These are phyloP conservation scores for Crematogaster levior DNA, from an alignment of 2,888 invertebrate species.

Conservation along the genomic window DNA sequence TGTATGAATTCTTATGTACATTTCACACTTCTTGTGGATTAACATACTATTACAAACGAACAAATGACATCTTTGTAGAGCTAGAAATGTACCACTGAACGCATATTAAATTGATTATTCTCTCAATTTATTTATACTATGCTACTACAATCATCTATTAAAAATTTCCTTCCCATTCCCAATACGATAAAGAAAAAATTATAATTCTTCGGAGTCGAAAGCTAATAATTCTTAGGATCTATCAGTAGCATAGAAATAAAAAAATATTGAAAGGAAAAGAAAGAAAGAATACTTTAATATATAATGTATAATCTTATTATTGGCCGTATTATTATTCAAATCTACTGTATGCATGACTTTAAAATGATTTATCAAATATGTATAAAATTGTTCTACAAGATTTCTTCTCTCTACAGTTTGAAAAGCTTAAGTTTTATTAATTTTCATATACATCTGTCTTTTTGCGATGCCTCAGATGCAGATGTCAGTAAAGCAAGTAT, in stretches of 20 bases:
- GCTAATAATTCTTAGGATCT: not conserved
- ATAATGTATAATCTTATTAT: not conserved
- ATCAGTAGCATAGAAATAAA: not conserved
- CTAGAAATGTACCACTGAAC: no score
- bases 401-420: not conserved
- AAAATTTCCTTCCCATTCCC: no score
- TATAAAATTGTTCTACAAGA: not conserved
- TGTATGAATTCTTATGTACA: no score
- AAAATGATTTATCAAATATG: not conserved
- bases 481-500: not conserved
- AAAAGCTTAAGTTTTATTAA: conserved; percentile 18
- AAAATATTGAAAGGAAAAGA: not conserved
- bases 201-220: not conserved
- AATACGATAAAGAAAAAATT: no score
- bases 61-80: no score
- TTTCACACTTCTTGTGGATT: no score
- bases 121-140: no score
- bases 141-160: no score
- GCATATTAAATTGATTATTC: no score
- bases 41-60: no score
- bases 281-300: not conserved
- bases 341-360: not conserved
- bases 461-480: not conserved
- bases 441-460: not conserved
- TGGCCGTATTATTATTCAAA: not conserved